These are phyloP conservation scores for Hirudo medicinalis DNA, from an alignment of 1,140 invertebrate genomes.

Conservation along the genomic window DNA sequence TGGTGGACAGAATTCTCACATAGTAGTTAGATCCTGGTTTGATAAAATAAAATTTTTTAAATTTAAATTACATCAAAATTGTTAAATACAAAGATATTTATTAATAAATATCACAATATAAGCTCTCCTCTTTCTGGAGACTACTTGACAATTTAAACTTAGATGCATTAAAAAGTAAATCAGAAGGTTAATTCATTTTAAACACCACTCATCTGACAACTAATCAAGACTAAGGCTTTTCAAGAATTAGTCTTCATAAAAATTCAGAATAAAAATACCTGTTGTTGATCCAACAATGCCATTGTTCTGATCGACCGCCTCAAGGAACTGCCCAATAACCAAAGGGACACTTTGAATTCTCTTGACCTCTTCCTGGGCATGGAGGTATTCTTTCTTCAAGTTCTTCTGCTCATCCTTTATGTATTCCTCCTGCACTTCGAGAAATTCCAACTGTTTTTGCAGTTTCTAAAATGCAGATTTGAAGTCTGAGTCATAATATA, in stretches of 20 bases:
- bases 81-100: too few species aligned
- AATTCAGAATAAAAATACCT: conserved; percentile 39
- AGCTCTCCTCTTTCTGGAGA: too few species aligned
- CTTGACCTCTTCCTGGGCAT: conserved; percentile 94
- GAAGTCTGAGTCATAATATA: background rate
- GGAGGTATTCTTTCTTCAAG: conserved; percentile 89
- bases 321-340: conserved; percentile 93
- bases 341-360: conserved; percentile 91
- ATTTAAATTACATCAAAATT: too few species aligned
- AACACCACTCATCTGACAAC: background rate
- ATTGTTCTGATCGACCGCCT: conserved; percentile 94
- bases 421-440: conserved; percentile 94
- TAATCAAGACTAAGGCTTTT: background rate
- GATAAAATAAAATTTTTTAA: background rate
- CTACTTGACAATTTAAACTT: too few species aligned
- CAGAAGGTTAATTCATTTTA: conserved; percentile 11
- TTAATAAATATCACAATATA: too few species aligned
- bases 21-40: conserved; percentile 79
- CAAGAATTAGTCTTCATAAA: background rate
- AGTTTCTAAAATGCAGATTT: conserved; percentile 14
- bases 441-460: conserved; percentile 68
- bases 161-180: too few species aligned
- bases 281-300: conserved; percentile 77
- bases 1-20: conserved; percentile 83
- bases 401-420: conserved; percentile 97